Base-by-base conservation (phyloP, 2,888 invertebrate species). In the Phasia obesa region DNA sequence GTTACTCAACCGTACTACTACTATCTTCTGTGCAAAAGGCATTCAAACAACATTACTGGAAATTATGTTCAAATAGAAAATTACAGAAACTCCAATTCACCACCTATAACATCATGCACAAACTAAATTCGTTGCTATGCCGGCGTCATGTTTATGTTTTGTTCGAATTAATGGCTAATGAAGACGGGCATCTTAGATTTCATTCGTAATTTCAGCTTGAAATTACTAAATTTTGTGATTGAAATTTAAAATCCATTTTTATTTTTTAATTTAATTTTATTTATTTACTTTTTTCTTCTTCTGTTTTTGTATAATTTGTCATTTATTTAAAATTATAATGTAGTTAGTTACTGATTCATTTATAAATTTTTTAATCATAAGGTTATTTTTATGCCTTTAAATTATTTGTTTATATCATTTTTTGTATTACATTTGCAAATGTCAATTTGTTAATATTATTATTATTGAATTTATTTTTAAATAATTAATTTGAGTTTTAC, bases 401-500 rank as follows among this genome's bases (percentile, higher is more conserved):
- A 69, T 70, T 59, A 67, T 60, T 73, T n/a, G 1, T 53, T 79
- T 81, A 65, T 53, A 49, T 64, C 4, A 47, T 64, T 38, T 62
- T 42, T 74, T 42, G 13, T 42, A 74, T 83, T 70, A 64, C 57
- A 74, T 75, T 69, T 79, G 69, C 81, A 60, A 73, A 74, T 85
- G 80, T 81, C 70, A 79, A 81, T 84, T 73, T 79, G 57, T 82
- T 82, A 70, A 71, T 84, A 85, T 81, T 84, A 65, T 70, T 60
- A 67, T 81, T 84, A 76, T 31, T 31, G 5, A 31, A 31, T 31
- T 31, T 67, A 77, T 65, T 60, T 74, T 60, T 78, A 76, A 55
- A 42, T 15, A 74, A 81, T 70, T 47, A 23, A 31, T 13, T 78
- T 51, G 55, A 70, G 88, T 90, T 89, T 89, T 90, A 91, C 89